Conservation (phyloP, 1,140 invertebrate species). For the Aethina tumida region DNA sequence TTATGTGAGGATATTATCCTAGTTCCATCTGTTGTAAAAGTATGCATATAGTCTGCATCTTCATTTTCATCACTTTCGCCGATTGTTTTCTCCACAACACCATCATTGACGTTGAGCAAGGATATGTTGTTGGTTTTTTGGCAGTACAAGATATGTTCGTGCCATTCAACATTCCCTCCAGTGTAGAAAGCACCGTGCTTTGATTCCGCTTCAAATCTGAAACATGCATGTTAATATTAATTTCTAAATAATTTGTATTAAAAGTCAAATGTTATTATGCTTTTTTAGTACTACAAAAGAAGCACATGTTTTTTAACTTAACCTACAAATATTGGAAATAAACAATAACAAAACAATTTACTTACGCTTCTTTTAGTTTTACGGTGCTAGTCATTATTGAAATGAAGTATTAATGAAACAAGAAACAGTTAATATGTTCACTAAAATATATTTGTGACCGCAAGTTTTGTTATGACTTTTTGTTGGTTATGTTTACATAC, state of each 20-base stretch:
- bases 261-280: conserved; percentile 7
- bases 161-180: conserved; percentile 72
- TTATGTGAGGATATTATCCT: conserved; percentile 68
- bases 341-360: conserved; percentile 9
- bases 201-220: conserved; percentile 64
- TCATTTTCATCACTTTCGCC: conserved; percentile 37
- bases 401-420: too few species aligned
- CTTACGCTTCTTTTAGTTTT: conserved; percentile 31
- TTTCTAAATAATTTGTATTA: neutral
- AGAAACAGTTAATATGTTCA: too few species aligned
- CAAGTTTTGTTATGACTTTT: too few species aligned
- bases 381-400: conserved; percentile 18
- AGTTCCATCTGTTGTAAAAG: conserved; percentile 59
- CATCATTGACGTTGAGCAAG: conserved; percentile 52
- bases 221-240: conserved; percentile 27
- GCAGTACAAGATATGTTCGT: conserved; percentile 61
- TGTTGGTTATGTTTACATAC: too few species aligned
- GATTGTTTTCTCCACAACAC: conserved; percentile 37
- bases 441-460: too few species aligned
- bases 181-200: conserved; percentile 79
- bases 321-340: conserved; percentile 1
- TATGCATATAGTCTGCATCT: conserved; percentile 62
- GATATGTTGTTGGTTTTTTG: conserved; percentile 59
- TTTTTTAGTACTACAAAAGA: conserved; percentile 1
- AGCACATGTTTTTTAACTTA: conserved; percentile 1